A percentile compares a stretch with the other conserved stretches of the same genome.
Conservation (phyloP, 2,113 vertebrate genomes). For the Tyrannus savana region DNA sequence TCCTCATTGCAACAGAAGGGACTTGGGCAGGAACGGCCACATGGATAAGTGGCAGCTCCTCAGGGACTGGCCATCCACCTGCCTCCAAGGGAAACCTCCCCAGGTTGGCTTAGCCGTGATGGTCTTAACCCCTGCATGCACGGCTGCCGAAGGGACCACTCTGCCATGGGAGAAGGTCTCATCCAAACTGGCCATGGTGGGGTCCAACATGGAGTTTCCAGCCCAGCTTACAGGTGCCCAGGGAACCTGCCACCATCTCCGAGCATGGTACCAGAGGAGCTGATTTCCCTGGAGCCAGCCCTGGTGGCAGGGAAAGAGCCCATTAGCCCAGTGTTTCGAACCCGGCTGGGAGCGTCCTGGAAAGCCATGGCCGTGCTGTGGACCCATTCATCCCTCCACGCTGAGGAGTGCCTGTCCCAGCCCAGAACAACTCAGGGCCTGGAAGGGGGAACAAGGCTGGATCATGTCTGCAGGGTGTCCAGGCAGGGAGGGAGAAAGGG, state of each 20-base stretch:
- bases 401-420: fast-evolving
- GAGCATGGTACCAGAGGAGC: background rate
- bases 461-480: background rate
- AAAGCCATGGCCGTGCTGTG: background rate
- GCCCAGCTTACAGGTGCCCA: background rate
- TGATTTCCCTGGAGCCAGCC: background rate
- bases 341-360: background rate
- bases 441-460: background rate
- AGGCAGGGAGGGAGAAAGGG: background rate
- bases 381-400: background rate
- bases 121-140: background rate
- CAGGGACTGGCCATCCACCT: background rate
- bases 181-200: background rate
- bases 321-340: fast-evolving
- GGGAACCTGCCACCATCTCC: background rate
- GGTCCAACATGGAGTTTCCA: background rate
- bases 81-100: background rate
- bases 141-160: background rate
- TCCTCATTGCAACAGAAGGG: background rate
- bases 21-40: background rate
- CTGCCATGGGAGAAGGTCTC: background rate
- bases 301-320: background rate
- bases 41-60: background rate
- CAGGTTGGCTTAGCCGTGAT: background rate
- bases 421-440: background rate